Evolutionary conservation across 2,113 vertebrate genomes (phyloP).

Genomic region (Rynchops niger): DNA sequence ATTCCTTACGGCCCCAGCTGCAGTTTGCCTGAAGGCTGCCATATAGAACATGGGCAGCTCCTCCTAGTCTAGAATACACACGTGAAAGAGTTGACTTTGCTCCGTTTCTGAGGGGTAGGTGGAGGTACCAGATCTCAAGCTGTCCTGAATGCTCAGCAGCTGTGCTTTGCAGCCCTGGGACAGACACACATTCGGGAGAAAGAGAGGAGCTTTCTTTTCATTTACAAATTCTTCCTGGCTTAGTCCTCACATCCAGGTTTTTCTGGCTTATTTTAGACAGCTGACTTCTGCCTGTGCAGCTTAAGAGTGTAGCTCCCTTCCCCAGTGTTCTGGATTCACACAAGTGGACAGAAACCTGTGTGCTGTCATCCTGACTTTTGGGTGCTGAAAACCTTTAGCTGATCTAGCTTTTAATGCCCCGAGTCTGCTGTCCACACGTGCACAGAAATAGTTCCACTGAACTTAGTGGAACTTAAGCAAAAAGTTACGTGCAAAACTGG

Average conservation of each 20-base stretch:
- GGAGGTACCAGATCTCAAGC: neutral
- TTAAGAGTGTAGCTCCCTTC: neutral
- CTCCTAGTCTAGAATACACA: neutral
- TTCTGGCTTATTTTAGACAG: neutral
- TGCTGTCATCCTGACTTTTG: neutral
- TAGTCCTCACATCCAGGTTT: neutral
- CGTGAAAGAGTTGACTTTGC: neutral
- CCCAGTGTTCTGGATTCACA: neutral
- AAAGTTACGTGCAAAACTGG: neutral
- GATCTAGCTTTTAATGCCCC: neutral
- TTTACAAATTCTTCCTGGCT: neutral
- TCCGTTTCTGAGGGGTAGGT: neutral
- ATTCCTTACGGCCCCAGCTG: neutral
- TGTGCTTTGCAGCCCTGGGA: neutral
- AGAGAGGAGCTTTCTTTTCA: neutral
- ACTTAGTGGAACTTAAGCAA: neutral
- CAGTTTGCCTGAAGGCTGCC: neutral
- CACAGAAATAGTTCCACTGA: neutral
- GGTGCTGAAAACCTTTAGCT: neutral
- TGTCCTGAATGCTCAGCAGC: neutral
- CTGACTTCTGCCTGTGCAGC: neutral
- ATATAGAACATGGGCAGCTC: neutral
- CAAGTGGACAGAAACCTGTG: neutral
- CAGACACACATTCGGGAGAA: rapidly evolving
- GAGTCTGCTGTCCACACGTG: neutral